Base-by-base conservation (phyloP, 2,888 invertebrate species). In the Nezara viridula region DNA sequence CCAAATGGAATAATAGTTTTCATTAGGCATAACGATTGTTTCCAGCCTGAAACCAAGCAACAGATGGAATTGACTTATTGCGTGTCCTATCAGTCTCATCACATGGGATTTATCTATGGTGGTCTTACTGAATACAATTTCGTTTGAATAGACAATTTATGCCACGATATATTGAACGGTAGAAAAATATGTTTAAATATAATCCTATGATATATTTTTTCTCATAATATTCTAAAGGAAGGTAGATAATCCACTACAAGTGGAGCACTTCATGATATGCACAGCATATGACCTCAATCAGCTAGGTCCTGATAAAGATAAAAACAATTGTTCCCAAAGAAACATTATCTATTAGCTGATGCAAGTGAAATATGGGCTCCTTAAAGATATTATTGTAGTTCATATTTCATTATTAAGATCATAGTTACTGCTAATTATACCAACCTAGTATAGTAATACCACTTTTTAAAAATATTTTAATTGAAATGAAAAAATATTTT, bases 51-150 rank as follows among this genome's bases (percentile, higher is more conserved):
- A 19, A 37, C 66, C 37, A 73, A 37, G 66, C 66, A 73, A 73
- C 66, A 32, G 27, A 14, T 2, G 37, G 19, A 73, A 73, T 73
- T 16, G 66, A 37, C 37, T 21, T 21, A 32, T 73, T 37, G 66
- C 66, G 66, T 73, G 66, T 73, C 37, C 66, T 73, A 73, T 73
- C 66, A 9, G 66, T 73, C 19, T 37, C 37, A 73, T 73, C 66
- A 7, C 19, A 73, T 21, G 14, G 19, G 32, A 19, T 6, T 37
- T 37, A 73, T 73, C 66, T 73, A 73, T 73, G 66, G 21, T 73
- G 1, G 66, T 14, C 19, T 73, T 73, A 73, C 19, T 73, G 66
- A 21, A 37, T 32, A 7, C 19, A 1, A 73, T 73, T 73, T 73
- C 66, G 19, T 19, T 16, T 73, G 32, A 27, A 37, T 37, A 24